phyloP scores from a whole-genome alignment of 2,888 invertebrate species.

The Argyra leucocephala region DNA sequence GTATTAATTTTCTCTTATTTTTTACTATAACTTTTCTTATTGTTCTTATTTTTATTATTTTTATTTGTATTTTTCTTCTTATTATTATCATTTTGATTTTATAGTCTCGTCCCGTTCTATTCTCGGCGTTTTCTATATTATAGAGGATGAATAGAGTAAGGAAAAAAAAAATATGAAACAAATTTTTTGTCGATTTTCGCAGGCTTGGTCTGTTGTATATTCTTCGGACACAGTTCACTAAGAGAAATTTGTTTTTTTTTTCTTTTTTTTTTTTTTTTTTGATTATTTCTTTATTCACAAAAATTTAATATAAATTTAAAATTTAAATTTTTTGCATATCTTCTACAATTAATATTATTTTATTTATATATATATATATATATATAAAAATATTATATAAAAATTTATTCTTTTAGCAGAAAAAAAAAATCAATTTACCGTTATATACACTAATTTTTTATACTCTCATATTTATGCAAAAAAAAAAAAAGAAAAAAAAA shows the following conservation, averaged over 20 bases:
- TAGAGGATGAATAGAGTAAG: slow-evolving; percentile 15
- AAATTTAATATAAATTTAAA: no score
- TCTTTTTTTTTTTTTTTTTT: not conserved
- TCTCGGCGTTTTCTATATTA: slow-evolving; percentile 11
- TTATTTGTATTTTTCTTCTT: not conserved
- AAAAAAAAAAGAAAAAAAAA: no score
- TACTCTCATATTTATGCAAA: no score
- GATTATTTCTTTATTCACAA: not conserved
- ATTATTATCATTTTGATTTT: slow-evolving; percentile 12
- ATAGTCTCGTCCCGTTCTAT: slow-evolving; percentile 9
- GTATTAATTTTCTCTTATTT: slow-evolving; percentile 7
- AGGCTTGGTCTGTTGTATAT: slow-evolving; percentile 1
- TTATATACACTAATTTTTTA: not conserved
- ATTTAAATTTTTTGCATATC: not conserved
- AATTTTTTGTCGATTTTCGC: slow-evolving; percentile 19
- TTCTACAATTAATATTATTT: no score
- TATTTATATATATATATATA: no score
- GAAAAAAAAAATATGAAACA: slow-evolving; percentile 9
- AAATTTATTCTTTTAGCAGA: not conserved
- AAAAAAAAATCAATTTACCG: not conserved
- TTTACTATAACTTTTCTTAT: slow-evolving; percentile 9
- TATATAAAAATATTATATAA: no score
- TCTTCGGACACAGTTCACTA: not conserved
- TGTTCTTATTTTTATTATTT: slow-evolving; percentile 17
- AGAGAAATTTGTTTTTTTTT: not conserved